These are phyloP conservation scores for Amblyraja radiata DNA, from an alignment of 2,797 vertebrate species.

Conservation along the genomic window DNA sequence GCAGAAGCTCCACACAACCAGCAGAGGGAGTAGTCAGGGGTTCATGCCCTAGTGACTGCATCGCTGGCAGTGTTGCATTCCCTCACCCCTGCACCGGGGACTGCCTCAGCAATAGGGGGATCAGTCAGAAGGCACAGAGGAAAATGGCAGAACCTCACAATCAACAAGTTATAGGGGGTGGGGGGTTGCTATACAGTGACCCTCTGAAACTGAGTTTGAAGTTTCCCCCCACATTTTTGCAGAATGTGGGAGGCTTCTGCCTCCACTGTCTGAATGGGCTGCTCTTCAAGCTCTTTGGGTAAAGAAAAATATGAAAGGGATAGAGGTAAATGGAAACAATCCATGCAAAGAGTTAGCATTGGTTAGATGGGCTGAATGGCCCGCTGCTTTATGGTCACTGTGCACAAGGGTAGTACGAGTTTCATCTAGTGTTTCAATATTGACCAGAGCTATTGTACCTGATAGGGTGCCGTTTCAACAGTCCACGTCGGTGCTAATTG, in stretches of 20 bases:
- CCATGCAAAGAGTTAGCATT: too few relatives aligned
- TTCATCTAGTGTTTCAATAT: not conserved
- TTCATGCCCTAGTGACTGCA: not conserved
- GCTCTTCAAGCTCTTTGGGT: too few relatives aligned
- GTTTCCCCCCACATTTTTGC: too few relatives aligned
- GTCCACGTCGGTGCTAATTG: not conserved
- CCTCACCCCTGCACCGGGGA: not conserved
- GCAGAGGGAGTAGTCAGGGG: not conserved
- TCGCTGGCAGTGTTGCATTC: not conserved
- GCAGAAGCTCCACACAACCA: not conserved
- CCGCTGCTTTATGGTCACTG: not conserved
- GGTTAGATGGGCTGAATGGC: not conserved
- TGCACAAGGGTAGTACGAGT: too few relatives aligned
- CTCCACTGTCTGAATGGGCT: too few relatives aligned
- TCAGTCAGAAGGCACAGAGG: not conserved
- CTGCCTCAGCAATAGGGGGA: not conserved
- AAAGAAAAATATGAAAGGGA: not conserved
- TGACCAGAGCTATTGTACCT: not conserved
- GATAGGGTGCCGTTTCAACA: not conserved
- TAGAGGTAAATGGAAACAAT: not conserved
- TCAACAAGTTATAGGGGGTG: not conserved
- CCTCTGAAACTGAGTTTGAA: too few relatives aligned
- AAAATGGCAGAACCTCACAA: not conserved
- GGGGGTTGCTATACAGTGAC: too few relatives aligned
- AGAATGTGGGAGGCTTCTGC: too few relatives aligned